Base-by-base conservation (phyloP, 2,888 invertebrate species). In the Eristalis tenax region DNA sequence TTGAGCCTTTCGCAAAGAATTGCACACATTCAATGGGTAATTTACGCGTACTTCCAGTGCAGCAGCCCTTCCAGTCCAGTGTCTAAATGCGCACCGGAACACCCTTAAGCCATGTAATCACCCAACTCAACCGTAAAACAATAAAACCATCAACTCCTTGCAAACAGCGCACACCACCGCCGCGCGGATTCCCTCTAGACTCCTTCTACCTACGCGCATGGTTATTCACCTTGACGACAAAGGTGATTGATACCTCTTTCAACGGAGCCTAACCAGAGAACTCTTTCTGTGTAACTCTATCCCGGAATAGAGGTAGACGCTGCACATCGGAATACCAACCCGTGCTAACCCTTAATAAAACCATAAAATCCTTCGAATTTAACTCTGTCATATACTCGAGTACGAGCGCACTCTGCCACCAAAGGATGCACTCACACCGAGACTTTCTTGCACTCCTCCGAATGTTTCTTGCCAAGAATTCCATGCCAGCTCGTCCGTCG, bases 281-380 rank as follows among this genome's bases (percentile, higher is more conserved):
- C 88, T 88, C 88, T 88, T 88, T 88, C 88, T 66, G 50, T 88
- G 77, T 78, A 88, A 88, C 88, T 88, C 87, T 88, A 88, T 77
- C 80, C 73, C 56, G 50, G 74, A 63, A 83, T 71, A 68, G 56
- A 84, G 88, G 83, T 81, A 81, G 65, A 64, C 75, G 56, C 23
- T 4, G 1, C 50, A 15, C 32, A 65, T 40, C 64, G 43, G 13
- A 66, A 66, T 63, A 63, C 75, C 57, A 76, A 80, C 70, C 79
- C 86, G 88, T 89, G 90, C 90, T 91, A 91, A 91, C 91, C 91
- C 91, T 91, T 90, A 91, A 91, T 91, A 91, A 91, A 91, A 91
- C 91, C 91, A 91, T 91, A 91, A 91, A 91, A 91, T 91, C 91
- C 91, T 91, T 91, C 91, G 87, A 80, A 76, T 87, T 82, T 75